phyloP scores from a whole-genome alignment of 2,113 vertebrate genomes.

The Astatoreochromis straeleni region DNA sequence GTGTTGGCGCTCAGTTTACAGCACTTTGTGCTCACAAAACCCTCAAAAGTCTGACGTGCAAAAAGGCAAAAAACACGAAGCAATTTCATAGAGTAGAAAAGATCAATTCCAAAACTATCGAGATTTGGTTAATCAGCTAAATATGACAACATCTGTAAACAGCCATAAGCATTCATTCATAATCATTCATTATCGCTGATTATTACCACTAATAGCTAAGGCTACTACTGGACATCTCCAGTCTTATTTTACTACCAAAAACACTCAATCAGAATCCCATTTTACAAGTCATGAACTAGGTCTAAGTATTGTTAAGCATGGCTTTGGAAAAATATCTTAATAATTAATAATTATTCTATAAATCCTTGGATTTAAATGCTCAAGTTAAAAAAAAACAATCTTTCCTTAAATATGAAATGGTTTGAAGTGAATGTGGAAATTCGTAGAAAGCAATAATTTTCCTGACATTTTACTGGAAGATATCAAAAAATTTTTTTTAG shows the following conservation, averaged over 20 bases:
- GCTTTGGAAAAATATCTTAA: not conserved
- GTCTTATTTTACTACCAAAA: not conserved
- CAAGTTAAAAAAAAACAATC: not conserved
- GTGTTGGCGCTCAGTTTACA: not conserved
- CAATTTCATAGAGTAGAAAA: not conserved
- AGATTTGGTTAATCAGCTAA: not conserved
- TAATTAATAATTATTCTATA: not conserved
- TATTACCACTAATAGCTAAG: not conserved
- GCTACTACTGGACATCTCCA: not conserved
- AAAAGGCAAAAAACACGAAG: not conserved
- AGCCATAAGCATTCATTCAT: not conserved
- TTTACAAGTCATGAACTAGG: not conserved
- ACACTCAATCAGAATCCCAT: not conserved
- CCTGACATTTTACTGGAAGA: not conserved
- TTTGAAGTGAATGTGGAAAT: not conserved
- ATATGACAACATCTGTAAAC: not conserved
- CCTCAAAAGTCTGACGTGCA: not conserved
- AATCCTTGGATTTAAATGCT: not conserved
- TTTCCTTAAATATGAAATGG: not conserved
- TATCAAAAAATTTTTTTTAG: not conserved
- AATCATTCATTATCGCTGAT: rapidly evolving
- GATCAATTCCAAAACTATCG: not conserved
- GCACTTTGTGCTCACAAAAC: not conserved
- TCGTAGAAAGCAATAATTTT: not conserved
- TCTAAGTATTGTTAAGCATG: not conserved